Percentiles rank a stretch among this genome's conserved stretches.
phyloP scores from a whole-genome alignment of 2,797 vertebrate species.

The Salarias fasciatus region DNA sequence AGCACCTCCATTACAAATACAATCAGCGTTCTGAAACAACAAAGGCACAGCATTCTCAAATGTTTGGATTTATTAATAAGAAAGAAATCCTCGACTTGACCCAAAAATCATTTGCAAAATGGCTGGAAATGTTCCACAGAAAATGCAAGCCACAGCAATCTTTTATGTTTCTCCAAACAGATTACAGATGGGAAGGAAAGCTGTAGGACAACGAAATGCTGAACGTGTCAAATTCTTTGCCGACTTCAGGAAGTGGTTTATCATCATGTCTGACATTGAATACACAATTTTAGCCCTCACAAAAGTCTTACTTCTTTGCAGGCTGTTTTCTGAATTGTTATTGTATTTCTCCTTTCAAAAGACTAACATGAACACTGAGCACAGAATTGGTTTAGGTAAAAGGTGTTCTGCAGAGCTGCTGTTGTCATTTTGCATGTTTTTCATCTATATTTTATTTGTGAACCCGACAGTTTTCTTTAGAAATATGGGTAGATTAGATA shows the following conservation, averaged over 20 bases:
- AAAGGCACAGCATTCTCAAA: constrained; percentile 27
- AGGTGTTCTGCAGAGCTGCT: constrained; percentile 1
- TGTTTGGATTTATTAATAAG: constrained; percentile 32
- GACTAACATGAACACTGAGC: background rate
- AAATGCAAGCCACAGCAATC: constrained; percentile 55
- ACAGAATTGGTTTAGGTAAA: background rate
- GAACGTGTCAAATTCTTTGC: constrained; percentile 52
- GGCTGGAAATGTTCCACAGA: constrained; percentile 53
- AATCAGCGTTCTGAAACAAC: constrained; percentile 33
- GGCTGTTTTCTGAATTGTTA: constrained; percentile 15
- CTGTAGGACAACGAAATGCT: constrained; percentile 57
- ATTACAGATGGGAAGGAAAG: constrained; percentile 58
- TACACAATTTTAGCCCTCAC: constrained; percentile 23
- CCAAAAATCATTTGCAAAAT: constrained; percentile 44
- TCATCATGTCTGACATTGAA: constrained; percentile 44
- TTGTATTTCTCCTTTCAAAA: constrained; percentile 18
- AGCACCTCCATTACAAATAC: constrained; percentile 33
- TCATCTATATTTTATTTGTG: constrained; percentile 22
- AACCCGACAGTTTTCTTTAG: constrained; percentile 12
- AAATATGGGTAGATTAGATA: constrained; percentile 21
- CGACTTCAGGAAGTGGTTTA: constrained; percentile 57
- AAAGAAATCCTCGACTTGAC: constrained; percentile 24
- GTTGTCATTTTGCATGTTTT: constrained; percentile 1
- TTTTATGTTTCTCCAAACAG: constrained; percentile 61
- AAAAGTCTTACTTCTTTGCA: constrained; percentile 14